Evolutionary conservation across 2,888 invertebrate species (phyloP).

Genomic region (Dynastes grantii): DNA sequence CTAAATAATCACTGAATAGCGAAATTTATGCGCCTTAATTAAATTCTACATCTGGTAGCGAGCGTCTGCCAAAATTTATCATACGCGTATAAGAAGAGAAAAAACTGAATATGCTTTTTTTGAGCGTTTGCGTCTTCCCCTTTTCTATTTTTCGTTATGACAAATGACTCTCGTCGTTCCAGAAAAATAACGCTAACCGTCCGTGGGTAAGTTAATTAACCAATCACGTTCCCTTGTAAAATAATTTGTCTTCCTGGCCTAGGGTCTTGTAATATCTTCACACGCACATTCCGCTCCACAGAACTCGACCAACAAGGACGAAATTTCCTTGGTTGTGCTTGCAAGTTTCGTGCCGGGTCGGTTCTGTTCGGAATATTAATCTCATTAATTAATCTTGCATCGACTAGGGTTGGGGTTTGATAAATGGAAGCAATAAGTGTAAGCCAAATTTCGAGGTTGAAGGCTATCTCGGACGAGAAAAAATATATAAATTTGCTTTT

Average conservation of each 20-base stretch:
- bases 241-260: constrained; percentile 39
- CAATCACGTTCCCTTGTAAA: constrained; percentile 43
- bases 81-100: neutral
- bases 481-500: no score
- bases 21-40: constrained; percentile 16
- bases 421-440: neutral
- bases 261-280: neutral
- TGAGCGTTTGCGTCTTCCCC: neutral
- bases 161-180: constrained; percentile 29
- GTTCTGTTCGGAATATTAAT: constrained; percentile 2
- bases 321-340: constrained; percentile 11
- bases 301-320: constrained; percentile 1
- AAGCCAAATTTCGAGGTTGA: neutral
- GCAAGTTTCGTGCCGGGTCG: neutral
- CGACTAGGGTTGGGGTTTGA: neutral
- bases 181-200: constrained; percentile 32
- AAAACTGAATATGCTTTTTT: constrained; percentile 14
- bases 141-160: constrained; percentile 35
- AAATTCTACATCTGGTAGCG: neutral
- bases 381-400: constrained; percentile 8
- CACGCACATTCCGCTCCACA: constrained; percentile 16
- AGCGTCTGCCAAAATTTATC: constrained; percentile 16
- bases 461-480: neutral
- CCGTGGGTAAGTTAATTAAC: constrained; percentile 40
- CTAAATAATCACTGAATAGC: neutral